These are phyloP conservation scores for Leucoraja ocellata DNA, from an alignment of 2,797 vertebrate species.

Conservation along the genomic window DNA sequence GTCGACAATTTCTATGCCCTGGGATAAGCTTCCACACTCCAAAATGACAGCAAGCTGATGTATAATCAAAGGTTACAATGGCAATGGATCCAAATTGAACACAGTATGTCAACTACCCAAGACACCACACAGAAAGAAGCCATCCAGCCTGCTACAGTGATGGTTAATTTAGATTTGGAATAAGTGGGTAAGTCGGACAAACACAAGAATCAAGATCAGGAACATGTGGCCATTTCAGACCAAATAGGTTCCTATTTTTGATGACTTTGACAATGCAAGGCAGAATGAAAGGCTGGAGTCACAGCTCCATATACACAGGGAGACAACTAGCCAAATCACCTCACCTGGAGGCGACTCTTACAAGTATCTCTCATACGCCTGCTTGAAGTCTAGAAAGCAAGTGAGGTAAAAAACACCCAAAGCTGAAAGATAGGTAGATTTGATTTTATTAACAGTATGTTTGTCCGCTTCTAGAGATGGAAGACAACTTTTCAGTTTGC, in stretches of 20 bases:
- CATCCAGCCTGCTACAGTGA: too few species aligned
- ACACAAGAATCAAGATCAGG: not conserved
- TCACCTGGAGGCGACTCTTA: not conserved
- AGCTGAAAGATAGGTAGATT: not conserved
- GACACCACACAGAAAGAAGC: too few species aligned
- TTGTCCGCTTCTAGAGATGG: constrained; percentile 22
- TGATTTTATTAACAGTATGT: constrained; percentile 20
- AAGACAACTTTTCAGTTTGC: constrained; percentile 26
- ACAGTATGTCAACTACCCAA: too few species aligned
- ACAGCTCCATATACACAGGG: not conserved
- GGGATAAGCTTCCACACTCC: not conserved
- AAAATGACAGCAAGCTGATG: not conserved
- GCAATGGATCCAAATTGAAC: not conserved
- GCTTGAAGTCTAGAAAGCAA: not conserved
- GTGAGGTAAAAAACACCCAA: not conserved
- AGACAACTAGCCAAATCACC: not conserved
- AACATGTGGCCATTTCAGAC: not conserved
- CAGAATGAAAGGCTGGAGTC: not conserved
- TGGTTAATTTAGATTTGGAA: not conserved
- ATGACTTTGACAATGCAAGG: too few species aligned
- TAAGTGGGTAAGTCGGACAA: not conserved
- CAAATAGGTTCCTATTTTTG: not conserved
- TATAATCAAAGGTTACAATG: not conserved
- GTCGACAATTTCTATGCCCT: not conserved
- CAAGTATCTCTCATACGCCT: too few species aligned